Evolutionary conservation across 2,888 invertebrate genomes (phyloP).

Genomic region (Andricus quercusramuli): DNA sequence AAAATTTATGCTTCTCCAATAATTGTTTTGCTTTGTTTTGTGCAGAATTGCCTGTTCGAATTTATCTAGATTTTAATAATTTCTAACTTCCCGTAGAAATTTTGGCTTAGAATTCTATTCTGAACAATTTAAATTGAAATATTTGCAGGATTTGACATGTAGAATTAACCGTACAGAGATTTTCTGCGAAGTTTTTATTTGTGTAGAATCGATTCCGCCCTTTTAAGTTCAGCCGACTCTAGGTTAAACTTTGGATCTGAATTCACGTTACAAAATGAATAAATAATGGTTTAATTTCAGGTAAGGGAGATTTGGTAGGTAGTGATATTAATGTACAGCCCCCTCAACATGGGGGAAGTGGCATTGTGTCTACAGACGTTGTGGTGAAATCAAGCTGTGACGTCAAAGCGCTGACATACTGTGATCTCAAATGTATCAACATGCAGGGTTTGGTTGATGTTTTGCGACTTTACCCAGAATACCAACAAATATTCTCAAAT

Average conservation of each 20-base stretch:
- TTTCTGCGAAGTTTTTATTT: too few species aligned
- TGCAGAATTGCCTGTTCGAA: too few species aligned
- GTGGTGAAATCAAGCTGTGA: slow-evolving; percentile 96
- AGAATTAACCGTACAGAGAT: too few species aligned
- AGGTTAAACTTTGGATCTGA: background rate
- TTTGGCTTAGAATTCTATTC: too few species aligned
- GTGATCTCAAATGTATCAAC: slow-evolving; percentile 96
- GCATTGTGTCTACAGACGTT: slow-evolving; percentile 81
- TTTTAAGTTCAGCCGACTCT: background rate
- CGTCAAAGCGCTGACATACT: slow-evolving; percentile 96
- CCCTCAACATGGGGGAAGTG: slow-evolving; percentile 84
- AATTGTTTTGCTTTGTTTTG: too few species aligned
- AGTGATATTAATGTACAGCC: slow-evolving; percentile 91
- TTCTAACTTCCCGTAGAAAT: too few species aligned
- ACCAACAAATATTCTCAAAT: slow-evolving; percentile 95
- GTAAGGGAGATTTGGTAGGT: slow-evolving; percentile 97
- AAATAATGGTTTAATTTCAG: slow-evolving; percentile 78
- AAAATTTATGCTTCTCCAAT: too few species aligned
- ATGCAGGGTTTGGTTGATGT: slow-evolving; percentile 95
- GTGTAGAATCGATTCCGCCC: too few species aligned
- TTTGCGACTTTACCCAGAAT: slow-evolving; percentile 94
- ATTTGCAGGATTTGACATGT: too few species aligned
- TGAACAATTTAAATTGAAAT: too few species aligned
- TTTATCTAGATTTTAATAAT: too few species aligned
- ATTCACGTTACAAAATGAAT: background rate